Evolutionary conservation across 2,113 vertebrate species (phyloP).

Genomic region (Vimba vimba): DNA sequence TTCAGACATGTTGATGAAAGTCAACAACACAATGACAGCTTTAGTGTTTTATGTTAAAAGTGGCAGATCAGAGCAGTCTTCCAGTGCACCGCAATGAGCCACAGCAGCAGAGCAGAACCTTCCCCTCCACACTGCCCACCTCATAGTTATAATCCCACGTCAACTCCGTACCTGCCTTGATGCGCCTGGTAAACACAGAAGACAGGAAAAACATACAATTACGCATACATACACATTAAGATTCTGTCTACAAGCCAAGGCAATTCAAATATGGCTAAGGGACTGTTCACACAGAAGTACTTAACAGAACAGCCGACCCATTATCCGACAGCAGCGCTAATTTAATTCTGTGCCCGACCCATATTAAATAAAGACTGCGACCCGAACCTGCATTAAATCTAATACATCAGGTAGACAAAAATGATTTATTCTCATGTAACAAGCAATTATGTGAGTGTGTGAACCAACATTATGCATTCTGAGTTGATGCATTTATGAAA

Average conservation of each 20-base stretch:
- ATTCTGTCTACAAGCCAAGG: neutral
- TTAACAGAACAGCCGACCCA: no score
- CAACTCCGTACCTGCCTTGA: conserved; percentile 84
- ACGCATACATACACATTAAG: neutral
- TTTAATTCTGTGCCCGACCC: no score
- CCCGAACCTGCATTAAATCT: no score
- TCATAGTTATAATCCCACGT: conserved; percentile 92
- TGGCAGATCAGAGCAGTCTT: conserved; percentile 43
- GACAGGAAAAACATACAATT: neutral
- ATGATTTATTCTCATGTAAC: no score
- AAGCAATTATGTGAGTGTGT: no score
- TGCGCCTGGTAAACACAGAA: conserved; percentile 71
- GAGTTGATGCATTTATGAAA: no score
- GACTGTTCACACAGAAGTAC: no score
- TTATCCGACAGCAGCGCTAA: no score
- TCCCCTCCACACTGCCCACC: conserved; percentile 86
- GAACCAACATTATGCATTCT: no score
- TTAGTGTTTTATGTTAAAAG: neutral
- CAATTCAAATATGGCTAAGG: neutral
- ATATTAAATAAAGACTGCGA: no score
- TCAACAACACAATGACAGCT: neutral
- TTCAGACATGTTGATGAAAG: neutral
- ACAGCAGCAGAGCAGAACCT: conserved; percentile 85
- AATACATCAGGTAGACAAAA: no score
- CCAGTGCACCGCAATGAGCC: conserved; percentile 84